Evolutionary conservation across 2,888 invertebrate species (phyloP).

Genomic region (Chydorus sphaericus): DNA sequence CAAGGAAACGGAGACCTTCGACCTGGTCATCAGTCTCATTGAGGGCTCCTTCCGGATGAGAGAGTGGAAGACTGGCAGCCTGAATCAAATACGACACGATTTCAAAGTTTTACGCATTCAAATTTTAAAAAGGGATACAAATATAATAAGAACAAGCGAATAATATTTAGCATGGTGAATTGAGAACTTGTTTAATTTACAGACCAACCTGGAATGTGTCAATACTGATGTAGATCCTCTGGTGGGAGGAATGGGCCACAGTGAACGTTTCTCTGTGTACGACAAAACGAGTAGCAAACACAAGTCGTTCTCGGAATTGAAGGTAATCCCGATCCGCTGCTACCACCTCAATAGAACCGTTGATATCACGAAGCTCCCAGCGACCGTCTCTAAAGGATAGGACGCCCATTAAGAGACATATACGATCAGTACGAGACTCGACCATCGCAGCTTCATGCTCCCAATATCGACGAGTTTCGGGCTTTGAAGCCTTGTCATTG

Average conservation of each 20-base stretch:
- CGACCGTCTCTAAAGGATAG: not conserved
- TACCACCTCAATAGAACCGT: not conserved
- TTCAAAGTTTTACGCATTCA: too few relatives aligned
- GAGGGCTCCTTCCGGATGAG: not conserved
- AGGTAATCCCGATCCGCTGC: not conserved
- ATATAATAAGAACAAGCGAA: too few relatives aligned
- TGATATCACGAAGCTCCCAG: not conserved
- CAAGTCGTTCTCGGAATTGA: not conserved
- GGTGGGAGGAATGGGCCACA: not conserved
- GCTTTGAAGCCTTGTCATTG: not conserved
- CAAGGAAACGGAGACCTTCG: not conserved
- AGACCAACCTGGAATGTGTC: too few relatives aligned
- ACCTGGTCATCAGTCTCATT: not conserved
- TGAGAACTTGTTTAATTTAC: too few relatives aligned
- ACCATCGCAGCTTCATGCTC: not conserved
- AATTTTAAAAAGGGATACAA: too few relatives aligned
- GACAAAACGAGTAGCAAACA: not conserved
- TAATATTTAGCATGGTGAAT: too few relatives aligned
- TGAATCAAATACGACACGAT: too few relatives aligned
- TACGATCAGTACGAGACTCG: not conserved
- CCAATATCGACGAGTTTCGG: not conserved
- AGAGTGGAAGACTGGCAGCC: not conserved
- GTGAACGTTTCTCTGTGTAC: constrained; percentile 6
- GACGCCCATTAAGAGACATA: not conserved
- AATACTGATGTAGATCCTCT: not conserved